Evolutionary conservation across 2,888 invertebrate genomes (phyloP).

Genomic region (Melanotus villosus): DNA sequence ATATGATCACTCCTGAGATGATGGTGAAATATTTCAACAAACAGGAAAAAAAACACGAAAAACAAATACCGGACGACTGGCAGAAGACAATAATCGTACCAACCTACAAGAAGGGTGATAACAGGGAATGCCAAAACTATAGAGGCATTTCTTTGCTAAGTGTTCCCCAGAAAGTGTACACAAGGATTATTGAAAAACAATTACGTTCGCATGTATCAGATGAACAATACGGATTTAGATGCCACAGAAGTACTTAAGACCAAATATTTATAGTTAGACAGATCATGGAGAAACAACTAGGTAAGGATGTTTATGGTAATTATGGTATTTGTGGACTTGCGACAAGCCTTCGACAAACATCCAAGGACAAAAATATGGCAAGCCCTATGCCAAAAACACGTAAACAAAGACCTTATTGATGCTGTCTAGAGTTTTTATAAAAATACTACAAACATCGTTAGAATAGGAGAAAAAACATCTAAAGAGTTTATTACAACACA

Average conservation of each 20-base stretch:
- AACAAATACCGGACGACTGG: slow-evolving; percentile 1
- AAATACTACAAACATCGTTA: background rate
- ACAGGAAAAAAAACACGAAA: background rate
- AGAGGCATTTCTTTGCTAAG: background rate
- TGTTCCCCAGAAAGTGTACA: background rate
- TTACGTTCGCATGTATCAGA: background rate
- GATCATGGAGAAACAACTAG: background rate
- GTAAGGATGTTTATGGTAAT: background rate
- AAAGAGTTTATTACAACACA: background rate
- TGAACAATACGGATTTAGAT: background rate
- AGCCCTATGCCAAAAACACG: background rate
- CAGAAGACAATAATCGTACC: background rate
- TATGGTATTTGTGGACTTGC: background rate
- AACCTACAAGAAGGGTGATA: background rate
- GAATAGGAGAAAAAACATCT: background rate
- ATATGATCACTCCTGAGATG: background rate
- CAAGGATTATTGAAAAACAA: background rate
- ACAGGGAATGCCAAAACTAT: background rate
- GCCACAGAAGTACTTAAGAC: background rate
- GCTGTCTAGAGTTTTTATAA: background rate
- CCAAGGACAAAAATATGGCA: background rate
- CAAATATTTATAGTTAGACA: background rate
- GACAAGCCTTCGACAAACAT: background rate
- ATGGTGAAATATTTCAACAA: background rate
- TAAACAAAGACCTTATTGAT: background rate